Evolutionary conservation across 2,797 vertebrate genomes (phyloP), one percentile per base, ranked within the genome.

Genomic region (Rhinogobio ventralis): DNA sequence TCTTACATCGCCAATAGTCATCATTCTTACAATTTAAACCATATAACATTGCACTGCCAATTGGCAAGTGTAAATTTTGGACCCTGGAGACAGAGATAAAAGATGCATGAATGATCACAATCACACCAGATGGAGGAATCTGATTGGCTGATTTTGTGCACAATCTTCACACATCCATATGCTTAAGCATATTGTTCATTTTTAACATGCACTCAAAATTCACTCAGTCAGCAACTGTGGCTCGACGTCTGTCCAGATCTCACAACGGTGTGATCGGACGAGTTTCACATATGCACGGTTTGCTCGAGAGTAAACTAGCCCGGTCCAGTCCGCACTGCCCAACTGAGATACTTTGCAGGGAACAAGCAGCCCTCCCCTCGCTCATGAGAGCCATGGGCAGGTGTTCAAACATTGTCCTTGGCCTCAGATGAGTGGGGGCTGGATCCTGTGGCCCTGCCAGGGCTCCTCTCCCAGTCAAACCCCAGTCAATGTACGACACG

Each of bases 401-500:
- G 90, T 92, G 90, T 91, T 91, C 83, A 91, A 92, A 91, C 91
- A 92, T 90, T 91, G 90, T 90, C 72, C 88, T 90, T 90, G 91
- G 90, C 90, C 87, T 79, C 68, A 19, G 85, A 90, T 87, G 79
- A 86, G 86, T 74, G 69, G 76, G 88, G 87, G 62, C 82, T 49
- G 79, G 69, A 73, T 85, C 68, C 71, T 69, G 53, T 46, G 69
- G 68, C 73, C 85, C 85, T 74, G 82, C 72, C 73, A 75, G 62
- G 78, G 49, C 46, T 83, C 51, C 49, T 64, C 84, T 87, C 81
- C 55, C 86, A 86, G 64, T 82, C 62, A 69, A 77, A 87, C 42
- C 73, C 74, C 49, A 73, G 81, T 73, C 62, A 78, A 68, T 49
- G 30, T 46, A 72, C 55, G 25, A 23, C 88, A 86, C 28, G 83